Evolutionary conservation across 2,888 invertebrate species (phyloP).

Genomic region (Gnatocerus cornutus): DNA sequence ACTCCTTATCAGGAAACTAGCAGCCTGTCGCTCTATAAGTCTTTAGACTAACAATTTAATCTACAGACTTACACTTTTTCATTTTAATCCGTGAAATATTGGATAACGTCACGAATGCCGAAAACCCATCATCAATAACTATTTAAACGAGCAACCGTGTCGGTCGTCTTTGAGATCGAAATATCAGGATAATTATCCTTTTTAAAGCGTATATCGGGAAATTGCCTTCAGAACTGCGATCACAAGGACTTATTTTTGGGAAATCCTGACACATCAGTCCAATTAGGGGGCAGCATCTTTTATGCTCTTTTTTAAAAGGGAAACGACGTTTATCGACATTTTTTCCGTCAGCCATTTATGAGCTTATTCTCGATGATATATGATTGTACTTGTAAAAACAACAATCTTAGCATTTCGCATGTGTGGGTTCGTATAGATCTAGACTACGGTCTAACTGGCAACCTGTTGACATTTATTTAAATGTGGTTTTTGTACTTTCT

Average conservation of each 20-base stretch:
- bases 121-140: conserved; percentile 30
- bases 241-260: conserved; percentile 41
- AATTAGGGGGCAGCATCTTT: conserved; percentile 30
- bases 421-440: conserved; percentile 43
- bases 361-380: neutral
- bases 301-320: conserved; percentile 22
- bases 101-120: conserved; percentile 31
- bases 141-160: conserved; percentile 25
- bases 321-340: neutral
- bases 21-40: conserved; percentile 43
- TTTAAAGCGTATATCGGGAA: conserved; percentile 16
- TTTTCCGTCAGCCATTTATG: neutral
- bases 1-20: conserved; percentile 46
- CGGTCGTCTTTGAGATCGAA: conserved; percentile 21
- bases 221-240: conserved; percentile 17
- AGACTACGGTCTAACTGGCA: conserved; percentile 52
- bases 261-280: conserved; percentile 48
- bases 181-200: conserved; percentile 28
- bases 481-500: conserved; percentile 41
- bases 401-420: conserved; percentile 37
- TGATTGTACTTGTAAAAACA: conserved; percentile 37
- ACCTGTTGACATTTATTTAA: conserved; percentile 56
- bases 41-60: conserved; percentile 45
- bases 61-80: conserved; percentile 42
- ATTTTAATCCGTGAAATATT: conserved; percentile 42